phyloP scores from a whole-genome alignment of 2,888 invertebrate genomes.

The Campoplex capitator region DNA sequence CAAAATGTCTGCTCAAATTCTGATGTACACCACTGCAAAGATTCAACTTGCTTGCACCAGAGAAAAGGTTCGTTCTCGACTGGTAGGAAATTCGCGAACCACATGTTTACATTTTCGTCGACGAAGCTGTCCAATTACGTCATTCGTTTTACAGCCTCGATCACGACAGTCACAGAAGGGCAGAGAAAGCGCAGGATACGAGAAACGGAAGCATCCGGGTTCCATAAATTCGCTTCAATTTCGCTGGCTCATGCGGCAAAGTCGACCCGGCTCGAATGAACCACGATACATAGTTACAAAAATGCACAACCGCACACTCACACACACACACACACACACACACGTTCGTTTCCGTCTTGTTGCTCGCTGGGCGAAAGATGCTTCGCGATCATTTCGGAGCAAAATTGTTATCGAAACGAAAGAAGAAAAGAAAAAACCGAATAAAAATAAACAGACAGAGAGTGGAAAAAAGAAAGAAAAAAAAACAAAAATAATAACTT shows the following conservation, averaged over 20 bases:
- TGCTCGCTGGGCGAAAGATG: slow-evolving; percentile 31
- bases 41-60: background rate
- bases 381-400: slow-evolving; percentile 14
- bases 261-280: slow-evolving; percentile 3
- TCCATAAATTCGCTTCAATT: slow-evolving; percentile 60
- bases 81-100: background rate
- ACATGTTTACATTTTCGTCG: slow-evolving; percentile 34
- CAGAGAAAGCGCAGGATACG: slow-evolving; percentile 32
- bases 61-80: background rate
- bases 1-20: background rate
- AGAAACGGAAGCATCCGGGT: slow-evolving; percentile 42
- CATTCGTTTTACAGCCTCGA: slow-evolving; percentile 43
- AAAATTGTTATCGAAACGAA: slow-evolving; percentile 45
- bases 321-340: background rate
- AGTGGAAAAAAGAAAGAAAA: background rate
- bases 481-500: slow-evolving; percentile 5
- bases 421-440: slow-evolving; percentile 18
- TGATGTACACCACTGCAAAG: background rate
- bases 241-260: slow-evolving; percentile 38
- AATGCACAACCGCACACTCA: background rate
- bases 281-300: slow-evolving; percentile 10
- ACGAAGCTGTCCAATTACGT: slow-evolving; percentile 47
- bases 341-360: slow-evolving; percentile 20
- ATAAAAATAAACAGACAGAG: background rate
- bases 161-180: slow-evolving; percentile 30